Conservation (phyloP, 2,113 vertebrate species). For the Elaphurus davidianus region DNA sequence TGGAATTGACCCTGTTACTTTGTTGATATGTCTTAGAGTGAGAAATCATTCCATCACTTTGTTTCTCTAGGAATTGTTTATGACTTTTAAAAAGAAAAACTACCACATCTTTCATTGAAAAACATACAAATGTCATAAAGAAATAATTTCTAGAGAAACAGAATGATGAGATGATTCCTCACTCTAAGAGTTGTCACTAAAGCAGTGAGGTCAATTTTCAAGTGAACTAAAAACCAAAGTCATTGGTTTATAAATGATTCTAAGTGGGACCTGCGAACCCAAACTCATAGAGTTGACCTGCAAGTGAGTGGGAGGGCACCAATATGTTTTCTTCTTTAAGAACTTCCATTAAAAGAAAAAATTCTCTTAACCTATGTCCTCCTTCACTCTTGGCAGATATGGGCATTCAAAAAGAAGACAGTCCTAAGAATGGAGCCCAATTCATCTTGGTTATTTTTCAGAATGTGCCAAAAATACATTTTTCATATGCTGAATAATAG, state of each 20-base stretch:
- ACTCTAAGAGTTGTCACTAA: background rate
- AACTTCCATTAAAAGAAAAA: background rate
- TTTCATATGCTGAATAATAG: background rate
- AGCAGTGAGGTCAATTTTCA: background rate
- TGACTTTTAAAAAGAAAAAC: background rate
- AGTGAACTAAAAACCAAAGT: background rate
- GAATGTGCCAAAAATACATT: background rate
- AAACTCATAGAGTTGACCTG: background rate
- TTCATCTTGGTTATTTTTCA: background rate
- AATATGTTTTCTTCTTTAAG: background rate
- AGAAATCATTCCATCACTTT: background rate
- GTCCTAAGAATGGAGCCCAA: background rate
- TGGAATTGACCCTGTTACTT: background rate
- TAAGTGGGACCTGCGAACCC: background rate
- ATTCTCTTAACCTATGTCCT: background rate
- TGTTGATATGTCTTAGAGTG: background rate
- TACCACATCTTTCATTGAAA: background rate
- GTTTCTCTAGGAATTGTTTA: background rate
- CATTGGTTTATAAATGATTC: background rate
- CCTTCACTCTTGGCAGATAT: background rate
- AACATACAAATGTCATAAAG: background rate
- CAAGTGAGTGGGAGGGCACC: background rate
- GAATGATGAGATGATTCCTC: background rate
- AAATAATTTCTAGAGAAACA: background rate
- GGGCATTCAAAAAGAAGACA: background rate